phyloP scores from a whole-genome alignment of 2,113 vertebrate species.

The Pongo pygmaeus region DNA sequence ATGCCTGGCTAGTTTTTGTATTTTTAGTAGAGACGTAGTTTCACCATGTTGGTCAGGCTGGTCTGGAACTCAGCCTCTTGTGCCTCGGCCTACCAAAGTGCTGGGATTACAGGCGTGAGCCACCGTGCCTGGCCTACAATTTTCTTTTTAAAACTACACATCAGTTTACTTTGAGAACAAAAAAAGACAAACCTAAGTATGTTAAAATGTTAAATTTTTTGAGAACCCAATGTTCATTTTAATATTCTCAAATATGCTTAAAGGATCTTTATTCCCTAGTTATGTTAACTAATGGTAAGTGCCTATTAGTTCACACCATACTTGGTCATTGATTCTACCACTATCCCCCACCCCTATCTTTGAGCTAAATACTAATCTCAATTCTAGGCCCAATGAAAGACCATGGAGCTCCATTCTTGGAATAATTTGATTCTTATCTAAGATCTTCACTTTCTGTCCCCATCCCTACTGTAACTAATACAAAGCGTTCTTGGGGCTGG shows the following conservation, averaged over 20 bases:
- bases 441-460: neutral
- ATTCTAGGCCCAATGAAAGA: neutral
- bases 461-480: neutral
- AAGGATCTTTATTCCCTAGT: neutral
- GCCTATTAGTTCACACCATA: neutral
- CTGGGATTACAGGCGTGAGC: no score
- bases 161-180: neutral
- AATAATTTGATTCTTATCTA: neutral
- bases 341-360: neutral
- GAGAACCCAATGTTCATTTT: neutral
- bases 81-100: no score
- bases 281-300: neutral
- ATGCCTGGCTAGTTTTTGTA: no score
- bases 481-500: neutral
- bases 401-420: neutral
- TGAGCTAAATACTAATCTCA: neutral
- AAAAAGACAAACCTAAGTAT: neutral
- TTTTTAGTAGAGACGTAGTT: no score
- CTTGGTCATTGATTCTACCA: neutral
- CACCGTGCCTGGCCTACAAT: neutral
- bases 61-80: no score
- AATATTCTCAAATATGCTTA: neutral
- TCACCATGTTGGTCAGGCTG: no score
- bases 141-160: neutral
- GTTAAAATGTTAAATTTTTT: neutral